Base-by-base conservation (phyloP, 2,888 invertebrate species). In the Apamea epomidion region DNA sequence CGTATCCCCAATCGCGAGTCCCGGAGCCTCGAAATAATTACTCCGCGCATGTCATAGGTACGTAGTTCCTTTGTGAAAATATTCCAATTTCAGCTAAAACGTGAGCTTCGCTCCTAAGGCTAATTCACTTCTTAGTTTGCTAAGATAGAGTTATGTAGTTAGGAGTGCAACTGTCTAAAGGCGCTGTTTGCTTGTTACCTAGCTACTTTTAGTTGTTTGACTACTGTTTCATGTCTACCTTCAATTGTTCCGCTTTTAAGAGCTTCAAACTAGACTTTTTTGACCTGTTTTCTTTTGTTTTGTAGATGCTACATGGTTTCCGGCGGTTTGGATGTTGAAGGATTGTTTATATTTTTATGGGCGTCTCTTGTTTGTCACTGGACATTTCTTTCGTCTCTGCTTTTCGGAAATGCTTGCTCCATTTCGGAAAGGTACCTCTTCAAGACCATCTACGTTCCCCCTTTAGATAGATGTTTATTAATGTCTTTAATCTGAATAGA, bases 61-160 rank as follows among this genome's bases (percentile, higher is more conserved):
- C 70, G 68, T 83, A 80, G 79, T 83, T 82, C 82, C 84, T 87
- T 90, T 88, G 85, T 85, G 86, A 85, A 89, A 90, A 86, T 88
- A 78, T 89, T 82, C 78, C 81, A 83, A 84, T 84, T 88, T 75
- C 48, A 84, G 71, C 42, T 60, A 78, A 85, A 82, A 81, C 82
- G 78, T 74, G 83, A 82, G 85, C 72, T 85, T 77, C 71, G 58
- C 78, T 70, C 48, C 77, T 71, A 51, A 70, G 69, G 83, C 85
- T 88, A 87, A 90, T 90, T 90, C 87, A 83, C 81, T 85, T 67
- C 83, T 45, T 64, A 74, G 71, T 77, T 73, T 65, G 74, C 74
- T 83, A 83, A 86, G 83, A 73, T 60, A 70, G 75, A 84, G 83
- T 86, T 88, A 82, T 71, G 80, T 82, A 81, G 81, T 88, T 88